phyloP scores from a whole-genome alignment of 2,113 vertebrate species.

The Solea senegalensis region DNA sequence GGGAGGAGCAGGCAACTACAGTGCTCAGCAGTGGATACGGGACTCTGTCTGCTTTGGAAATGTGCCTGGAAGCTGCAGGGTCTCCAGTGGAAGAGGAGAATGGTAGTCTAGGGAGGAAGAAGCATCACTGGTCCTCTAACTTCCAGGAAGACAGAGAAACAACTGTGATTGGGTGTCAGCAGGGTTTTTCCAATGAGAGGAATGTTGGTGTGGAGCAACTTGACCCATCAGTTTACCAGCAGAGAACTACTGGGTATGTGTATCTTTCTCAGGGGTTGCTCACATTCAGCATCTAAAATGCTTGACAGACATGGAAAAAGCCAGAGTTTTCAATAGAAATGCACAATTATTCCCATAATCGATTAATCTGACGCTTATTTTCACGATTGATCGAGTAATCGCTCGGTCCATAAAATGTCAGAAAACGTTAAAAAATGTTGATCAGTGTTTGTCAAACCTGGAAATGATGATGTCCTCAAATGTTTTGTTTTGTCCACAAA shows the following conservation, averaged over 20 bases:
- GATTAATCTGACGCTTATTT: too few species aligned
- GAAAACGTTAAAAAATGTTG: too few species aligned
- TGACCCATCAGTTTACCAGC: conserved; percentile 44
- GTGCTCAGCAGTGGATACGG: conserved; percentile 89
- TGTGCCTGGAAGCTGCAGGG: conserved; percentile 42
- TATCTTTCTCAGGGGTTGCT: too few species aligned
- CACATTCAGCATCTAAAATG: too few species aligned
- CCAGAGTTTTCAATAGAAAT: too few species aligned
- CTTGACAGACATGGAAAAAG: too few species aligned
- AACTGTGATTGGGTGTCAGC: conserved; percentile 13
- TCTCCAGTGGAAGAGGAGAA: conserved; percentile 28
- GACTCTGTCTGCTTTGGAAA: conserved; percentile 82
- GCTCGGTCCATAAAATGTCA: too few species aligned
- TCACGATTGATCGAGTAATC: too few species aligned
- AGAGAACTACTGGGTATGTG: conserved; percentile 63
- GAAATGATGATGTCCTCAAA: too few species aligned
- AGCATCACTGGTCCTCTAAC: conserved; percentile 37
- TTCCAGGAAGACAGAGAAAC: conserved; percentile 43
- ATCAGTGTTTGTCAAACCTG: too few species aligned
- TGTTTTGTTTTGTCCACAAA: too few species aligned
- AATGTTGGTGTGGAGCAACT: conserved; percentile 5
- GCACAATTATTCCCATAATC: too few species aligned
- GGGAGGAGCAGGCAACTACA: conserved; percentile 69
- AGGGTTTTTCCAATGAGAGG: conserved; percentile 30
- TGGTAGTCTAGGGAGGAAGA: conserved; percentile 13